These are phyloP conservation scores for Trichechus manatus DNA, from an alignment of 2,113 vertebrate genomes.

Conservation along the genomic window DNA sequence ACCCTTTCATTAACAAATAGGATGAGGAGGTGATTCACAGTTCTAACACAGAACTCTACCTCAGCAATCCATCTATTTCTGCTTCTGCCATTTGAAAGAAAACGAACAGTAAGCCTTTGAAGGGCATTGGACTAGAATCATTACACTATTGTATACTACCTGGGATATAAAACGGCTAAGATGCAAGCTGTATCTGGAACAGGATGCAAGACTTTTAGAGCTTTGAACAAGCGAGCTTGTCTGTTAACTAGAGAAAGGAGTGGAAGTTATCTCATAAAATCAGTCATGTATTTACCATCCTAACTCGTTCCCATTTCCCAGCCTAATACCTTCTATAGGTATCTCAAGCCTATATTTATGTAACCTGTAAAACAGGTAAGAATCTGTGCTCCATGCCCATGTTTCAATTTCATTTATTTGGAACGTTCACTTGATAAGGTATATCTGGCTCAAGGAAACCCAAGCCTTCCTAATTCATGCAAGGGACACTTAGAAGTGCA, in stretches of 20 bases:
- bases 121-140: not conserved
- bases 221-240: not conserved
- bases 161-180: not conserved
- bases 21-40: not conserved
- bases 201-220: not conserved
- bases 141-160: not conserved
- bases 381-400: not conserved
- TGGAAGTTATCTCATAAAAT: not conserved
- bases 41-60: not conserved
- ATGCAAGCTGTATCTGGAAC: not conserved
- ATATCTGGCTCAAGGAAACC: not conserved
- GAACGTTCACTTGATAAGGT: not conserved
- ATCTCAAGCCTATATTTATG: not conserved
- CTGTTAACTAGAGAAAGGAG: not conserved
- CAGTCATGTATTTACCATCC: not conserved
- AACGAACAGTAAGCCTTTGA: not conserved
- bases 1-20: not conserved
- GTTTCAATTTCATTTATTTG: slow-evolving; percentile 39
- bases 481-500: not conserved
- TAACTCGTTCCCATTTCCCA: not conserved
- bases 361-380: not conserved
- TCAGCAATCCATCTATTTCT: not conserved
- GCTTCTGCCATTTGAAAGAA: not conserved
- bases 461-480: not conserved
- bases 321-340: not conserved